Evolutionary conservation across 2,888 invertebrate species (phyloP).

Genomic region (Volucella inflata): DNA sequence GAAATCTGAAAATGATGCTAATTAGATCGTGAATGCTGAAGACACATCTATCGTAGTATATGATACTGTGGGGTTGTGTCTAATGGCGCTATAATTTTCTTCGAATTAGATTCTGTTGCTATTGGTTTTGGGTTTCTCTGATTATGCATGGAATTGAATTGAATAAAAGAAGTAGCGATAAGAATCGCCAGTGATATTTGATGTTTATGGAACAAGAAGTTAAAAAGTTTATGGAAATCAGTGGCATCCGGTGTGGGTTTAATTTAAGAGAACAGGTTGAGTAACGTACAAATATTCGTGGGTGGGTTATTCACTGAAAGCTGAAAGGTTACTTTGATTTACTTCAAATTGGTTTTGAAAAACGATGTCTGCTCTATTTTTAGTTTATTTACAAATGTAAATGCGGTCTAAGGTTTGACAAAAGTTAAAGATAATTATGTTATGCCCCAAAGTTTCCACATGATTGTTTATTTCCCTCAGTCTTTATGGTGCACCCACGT

Average conservation of each 20-base stretch:
- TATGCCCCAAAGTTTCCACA: no score
- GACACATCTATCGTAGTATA: constrained; percentile 1
- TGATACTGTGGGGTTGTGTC: background rate
- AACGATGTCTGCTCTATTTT: no score
- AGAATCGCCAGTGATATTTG: constrained; percentile 27
- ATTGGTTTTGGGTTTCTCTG: constrained; percentile 48
- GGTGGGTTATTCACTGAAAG: no score
- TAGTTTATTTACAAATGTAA: no score
- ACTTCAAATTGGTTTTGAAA: no score
- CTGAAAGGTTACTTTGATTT: no score
- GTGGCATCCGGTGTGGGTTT: constrained; percentile 51
- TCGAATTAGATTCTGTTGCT: constrained; percentile 61
- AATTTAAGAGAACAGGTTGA: no score
- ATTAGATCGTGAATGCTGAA: constrained; percentile 64
- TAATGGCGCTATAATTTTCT: constrained; percentile 73
- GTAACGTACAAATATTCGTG: no score
- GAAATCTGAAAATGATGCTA: constrained; percentile 71
- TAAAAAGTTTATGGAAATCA: constrained; percentile 36
- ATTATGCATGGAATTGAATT: constrained; percentile 64
- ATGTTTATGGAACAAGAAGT: constrained; percentile 29
- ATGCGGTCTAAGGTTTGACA: no score
- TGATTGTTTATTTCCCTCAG: no score
- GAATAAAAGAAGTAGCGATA: constrained; percentile 56
- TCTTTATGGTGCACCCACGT: no score
- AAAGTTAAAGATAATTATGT: no score